A percentile compares a stretch with the other conserved stretches of the same genome.
phyloP scores from a whole-genome alignment of 1,140 invertebrate genomes.

The Pseudoatta argentina region DNA sequence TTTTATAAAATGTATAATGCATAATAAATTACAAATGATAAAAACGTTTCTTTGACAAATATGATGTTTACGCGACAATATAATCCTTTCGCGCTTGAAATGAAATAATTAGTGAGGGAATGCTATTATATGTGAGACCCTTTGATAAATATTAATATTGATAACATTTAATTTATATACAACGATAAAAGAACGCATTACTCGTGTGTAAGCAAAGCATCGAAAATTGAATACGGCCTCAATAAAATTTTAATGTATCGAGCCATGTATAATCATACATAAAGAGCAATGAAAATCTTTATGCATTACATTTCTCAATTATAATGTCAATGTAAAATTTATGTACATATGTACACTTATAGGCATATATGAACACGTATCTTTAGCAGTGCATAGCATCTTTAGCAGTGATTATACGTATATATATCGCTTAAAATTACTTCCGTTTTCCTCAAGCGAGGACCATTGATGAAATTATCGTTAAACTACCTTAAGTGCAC shows the following conservation, averaged over 20 bases:
- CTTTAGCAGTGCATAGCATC: neutral
- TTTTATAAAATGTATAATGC: constrained; percentile 7
- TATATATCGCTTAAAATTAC: constrained; percentile 13
- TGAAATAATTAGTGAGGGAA: constrained; percentile 45
- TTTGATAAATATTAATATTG: constrained; percentile 57
- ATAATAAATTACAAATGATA: constrained; percentile 38
- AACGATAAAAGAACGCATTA: constrained; percentile 39
- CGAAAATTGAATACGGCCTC: constrained; percentile 31
- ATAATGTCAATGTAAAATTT: constrained; percentile 22
- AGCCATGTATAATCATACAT: neutral
- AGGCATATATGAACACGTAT: neutral
- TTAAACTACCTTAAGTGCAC: constrained; percentile 59
- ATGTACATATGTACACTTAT: neutral
- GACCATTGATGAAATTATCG: constrained; percentile 68
- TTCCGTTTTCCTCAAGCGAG: constrained; percentile 18
- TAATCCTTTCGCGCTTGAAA: constrained; percentile 49
- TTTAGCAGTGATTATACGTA: neutral
- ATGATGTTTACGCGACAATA: constrained; percentile 28
- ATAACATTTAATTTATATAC: constrained; percentile 53
- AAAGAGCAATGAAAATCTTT: constrained; percentile 28
- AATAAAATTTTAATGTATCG: constrained; percentile 33
- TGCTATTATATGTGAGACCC: constrained; percentile 25
- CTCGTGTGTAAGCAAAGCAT: constrained; percentile 41
- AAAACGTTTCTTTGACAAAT: constrained; percentile 50
- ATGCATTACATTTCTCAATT: constrained; percentile 11